phyloP scores from a whole-genome alignment of 2,888 invertebrate genomes.

The Dasypolia templi region DNA sequence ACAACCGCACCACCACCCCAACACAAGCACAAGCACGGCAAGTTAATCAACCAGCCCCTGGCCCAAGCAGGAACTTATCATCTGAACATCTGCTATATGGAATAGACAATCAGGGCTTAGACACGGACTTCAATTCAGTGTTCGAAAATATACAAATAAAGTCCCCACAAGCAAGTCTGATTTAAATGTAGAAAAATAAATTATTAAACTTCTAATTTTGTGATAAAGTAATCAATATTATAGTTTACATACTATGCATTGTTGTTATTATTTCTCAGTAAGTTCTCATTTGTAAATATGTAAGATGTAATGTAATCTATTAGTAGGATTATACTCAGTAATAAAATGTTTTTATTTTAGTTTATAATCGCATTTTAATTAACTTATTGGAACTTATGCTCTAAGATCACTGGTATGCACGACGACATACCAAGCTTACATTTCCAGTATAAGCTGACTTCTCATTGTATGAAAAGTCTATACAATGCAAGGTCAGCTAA shows the following conservation, averaged over 20 bases:
- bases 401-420: not conserved
- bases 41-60: constrained; percentile 77
- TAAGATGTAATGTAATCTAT: constrained; percentile 42
- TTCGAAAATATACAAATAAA: constrained; percentile 91
- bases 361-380: constrained; percentile 37
- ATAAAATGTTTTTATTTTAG: constrained; percentile 56
- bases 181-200: constrained; percentile 67
- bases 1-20: constrained; percentile 86
- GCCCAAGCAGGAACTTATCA: constrained; percentile 86
- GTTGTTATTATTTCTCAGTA: constrained; percentile 19
- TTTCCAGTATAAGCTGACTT: too few relatives aligned
- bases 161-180: constrained; percentile 83
- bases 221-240: constrained; percentile 39
- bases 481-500: too few relatives aligned
- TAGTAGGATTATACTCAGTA: constrained; percentile 38
- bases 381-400: not conserved
- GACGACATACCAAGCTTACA: too few relatives aligned
- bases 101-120: constrained; percentile 91
- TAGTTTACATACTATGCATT: constrained; percentile 21
- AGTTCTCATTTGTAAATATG: constrained; percentile 36
- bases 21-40: constrained; percentile 58
- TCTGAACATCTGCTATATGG: constrained; percentile 88
- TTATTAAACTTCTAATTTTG: constrained; percentile 40
- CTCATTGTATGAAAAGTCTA: too few relatives aligned
- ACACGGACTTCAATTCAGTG: constrained; percentile 91